Evolutionary conservation across 2,888 invertebrate genomes (phyloP).

Genomic region (Anthoptus insignis): DNA sequence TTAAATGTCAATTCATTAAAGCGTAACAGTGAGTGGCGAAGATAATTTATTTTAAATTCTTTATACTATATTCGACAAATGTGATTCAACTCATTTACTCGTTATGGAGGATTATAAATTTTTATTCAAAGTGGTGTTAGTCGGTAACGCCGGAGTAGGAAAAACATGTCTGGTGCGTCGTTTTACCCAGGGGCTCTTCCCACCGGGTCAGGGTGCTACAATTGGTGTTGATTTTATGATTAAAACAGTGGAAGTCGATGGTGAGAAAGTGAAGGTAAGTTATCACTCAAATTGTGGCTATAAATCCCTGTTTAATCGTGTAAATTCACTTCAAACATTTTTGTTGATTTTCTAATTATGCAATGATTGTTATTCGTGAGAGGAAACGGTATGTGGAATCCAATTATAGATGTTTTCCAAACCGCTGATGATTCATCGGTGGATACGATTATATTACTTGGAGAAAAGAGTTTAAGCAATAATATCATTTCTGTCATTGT

Average conservation of each 20-base stretch:
- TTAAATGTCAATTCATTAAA: conserved; percentile 69
- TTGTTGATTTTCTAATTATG: conserved; percentile 34
- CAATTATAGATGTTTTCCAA: conserved; percentile 19
- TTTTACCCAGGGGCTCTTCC: conserved; percentile 99
- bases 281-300: not conserved
- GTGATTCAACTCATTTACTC: conserved; percentile 64
- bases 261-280: conserved; percentile 96
- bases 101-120: conserved; percentile 99
- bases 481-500: too few species aligned
- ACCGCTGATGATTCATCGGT: too few species aligned
- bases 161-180: conserved; percentile 99
- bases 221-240: conserved; percentile 99
- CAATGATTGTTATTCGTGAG: conserved; percentile 20
- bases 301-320: too few species aligned
- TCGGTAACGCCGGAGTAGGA: conserved; percentile 99
- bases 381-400: conserved; percentile 26
- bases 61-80: conserved; percentile 62
- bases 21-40: conserved; percentile 70
- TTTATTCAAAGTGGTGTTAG: conserved; percentile 99
- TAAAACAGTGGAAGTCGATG: conserved; percentile 98
- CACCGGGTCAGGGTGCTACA: conserved; percentile 99
- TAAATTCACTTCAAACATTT: too few species aligned
- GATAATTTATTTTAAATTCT: conserved; percentile 59
- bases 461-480: too few species aligned
- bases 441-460: too few species aligned